A percentile compares a stretch with the other conserved stretches of the same genome.
Evolutionary conservation across 1,140 invertebrate species (phyloP).

Genomic region (Bursaphelenchus mucronatus): DNA sequence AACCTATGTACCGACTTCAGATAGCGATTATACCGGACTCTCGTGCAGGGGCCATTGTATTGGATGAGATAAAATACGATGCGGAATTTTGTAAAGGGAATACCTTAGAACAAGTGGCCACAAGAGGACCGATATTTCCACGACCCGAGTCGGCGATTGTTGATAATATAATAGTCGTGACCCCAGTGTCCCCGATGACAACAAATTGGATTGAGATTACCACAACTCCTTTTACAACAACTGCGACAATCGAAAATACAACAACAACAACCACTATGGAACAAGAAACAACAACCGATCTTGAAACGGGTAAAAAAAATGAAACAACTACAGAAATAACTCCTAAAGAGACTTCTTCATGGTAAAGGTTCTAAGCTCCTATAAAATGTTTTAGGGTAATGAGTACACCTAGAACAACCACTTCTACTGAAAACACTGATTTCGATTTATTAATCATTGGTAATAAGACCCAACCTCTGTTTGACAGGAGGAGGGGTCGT

Average conservation of each 20-base stretch:
- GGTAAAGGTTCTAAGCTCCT: neutral
- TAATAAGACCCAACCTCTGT: slow-evolving; percentile 50
- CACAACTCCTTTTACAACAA: slow-evolving; percentile 9
- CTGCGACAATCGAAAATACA: slow-evolving; percentile 9
- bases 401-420: too few relatives aligned
- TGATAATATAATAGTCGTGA: too few relatives aligned
- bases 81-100: slow-evolving; percentile 21
- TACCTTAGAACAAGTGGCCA: slow-evolving; percentile 7
- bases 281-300: neutral
- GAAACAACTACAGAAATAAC: slow-evolving; percentile 10
- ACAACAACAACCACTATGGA: neutral
- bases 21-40: slow-evolving; percentile 54
- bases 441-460: slow-evolving; percentile 55
- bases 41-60: slow-evolving; percentile 45
- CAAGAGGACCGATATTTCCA: slow-evolving; percentile 18
- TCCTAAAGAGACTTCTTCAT: slow-evolving; percentile 19
- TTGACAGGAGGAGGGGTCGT: slow-evolving; percentile 44
- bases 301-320: neutral
- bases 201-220: neutral
- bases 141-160: neutral
- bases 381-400: neutral
- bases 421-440: slow-evolving; percentile 19
- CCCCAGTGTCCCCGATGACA: neutral
- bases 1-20: slow-evolving; percentile 33
- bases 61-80: slow-evolving; percentile 58